Conservation (phyloP, 2,888 invertebrate species). For the Synergus gifuensis region DNA sequence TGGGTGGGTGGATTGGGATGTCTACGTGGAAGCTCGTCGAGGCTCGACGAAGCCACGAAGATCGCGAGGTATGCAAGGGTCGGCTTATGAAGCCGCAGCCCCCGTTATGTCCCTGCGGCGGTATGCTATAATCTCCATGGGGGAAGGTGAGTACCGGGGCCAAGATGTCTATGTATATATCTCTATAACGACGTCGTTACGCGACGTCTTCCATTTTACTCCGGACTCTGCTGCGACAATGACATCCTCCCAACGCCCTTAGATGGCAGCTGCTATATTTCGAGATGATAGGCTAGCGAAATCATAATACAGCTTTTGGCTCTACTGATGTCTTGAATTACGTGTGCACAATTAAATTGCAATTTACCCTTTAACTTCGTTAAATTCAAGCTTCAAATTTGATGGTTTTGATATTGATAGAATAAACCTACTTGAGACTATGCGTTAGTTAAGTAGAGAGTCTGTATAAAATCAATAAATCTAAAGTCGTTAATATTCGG, state of each 20-base stretch:
- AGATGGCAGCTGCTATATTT: conserved; percentile 22
- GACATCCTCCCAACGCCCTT: conserved; percentile 53
- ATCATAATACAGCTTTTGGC: not conserved
- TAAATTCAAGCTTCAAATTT: not conserved
- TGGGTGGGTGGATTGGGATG: conserved; percentile 17
- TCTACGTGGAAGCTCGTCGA: conserved; percentile 46
- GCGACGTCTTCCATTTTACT: conserved; percentile 60
- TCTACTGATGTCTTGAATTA: not conserved
- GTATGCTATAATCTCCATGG: conserved; percentile 71
- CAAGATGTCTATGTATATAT: conserved; percentile 73
- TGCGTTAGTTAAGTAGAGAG: too few relatives aligned
- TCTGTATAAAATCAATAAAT: too few relatives aligned
- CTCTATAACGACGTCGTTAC: conserved; percentile 76
- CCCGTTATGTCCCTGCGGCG: conserved; percentile 67
- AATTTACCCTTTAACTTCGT: not conserved
- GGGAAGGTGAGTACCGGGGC: conserved; percentile 67
- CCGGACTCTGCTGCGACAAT: conserved; percentile 53
- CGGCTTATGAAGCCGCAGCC: conserved; percentile 74
- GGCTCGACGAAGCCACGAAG: conserved; percentile 49
- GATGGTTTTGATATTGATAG: conserved; percentile 32
- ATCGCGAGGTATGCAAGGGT: conserved; percentile 67
- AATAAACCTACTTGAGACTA: too few relatives aligned
- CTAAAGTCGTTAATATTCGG: too few relatives aligned
- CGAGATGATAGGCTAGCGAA: not conserved
- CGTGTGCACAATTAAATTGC: not conserved